These are phyloP conservation scores for Psittacula derbiana DNA, from an alignment of 2,797 vertebrate species.

Conservation along the genomic window DNA sequence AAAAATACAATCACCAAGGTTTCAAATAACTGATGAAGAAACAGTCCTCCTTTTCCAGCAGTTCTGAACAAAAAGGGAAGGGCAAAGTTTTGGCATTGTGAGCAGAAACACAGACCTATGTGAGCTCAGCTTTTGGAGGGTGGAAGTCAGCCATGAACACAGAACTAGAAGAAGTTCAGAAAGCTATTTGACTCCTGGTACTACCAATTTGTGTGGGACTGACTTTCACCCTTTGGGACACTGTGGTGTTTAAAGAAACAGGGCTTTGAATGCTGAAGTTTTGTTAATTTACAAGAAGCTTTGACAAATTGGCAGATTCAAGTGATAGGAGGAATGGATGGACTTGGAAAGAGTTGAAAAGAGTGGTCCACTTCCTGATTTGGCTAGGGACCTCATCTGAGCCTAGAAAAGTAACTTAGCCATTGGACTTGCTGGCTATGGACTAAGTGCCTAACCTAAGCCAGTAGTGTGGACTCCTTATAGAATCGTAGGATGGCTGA, in stretches of 20 bases:
- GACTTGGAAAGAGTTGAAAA: neutral
- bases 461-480: neutral
- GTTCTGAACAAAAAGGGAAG: conserved; percentile 12
- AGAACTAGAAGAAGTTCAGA: neutral
- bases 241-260: neutral
- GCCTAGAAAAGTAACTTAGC: neutral
- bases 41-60: neutral
- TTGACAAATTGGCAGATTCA: neutral
- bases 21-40: conserved; percentile 27
- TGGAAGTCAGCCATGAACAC: neutral
- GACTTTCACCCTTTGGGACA: neutral
- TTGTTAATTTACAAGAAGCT: neutral
- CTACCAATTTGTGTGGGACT: neutral
- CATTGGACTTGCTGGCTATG: neutral
- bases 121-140: neutral
- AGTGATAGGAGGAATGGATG: neutral
- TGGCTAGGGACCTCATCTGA: neutral
- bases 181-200: neutral
- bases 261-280: neutral
- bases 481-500: neutral
- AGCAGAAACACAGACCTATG: neutral
- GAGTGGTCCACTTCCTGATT: neutral
- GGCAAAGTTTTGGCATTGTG: neutral
- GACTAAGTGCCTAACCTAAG: neutral
- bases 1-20: conserved; percentile 6